Conservation (phyloP, 2,113 vertebrate species). For the Cardinalis cardinalis region DNA sequence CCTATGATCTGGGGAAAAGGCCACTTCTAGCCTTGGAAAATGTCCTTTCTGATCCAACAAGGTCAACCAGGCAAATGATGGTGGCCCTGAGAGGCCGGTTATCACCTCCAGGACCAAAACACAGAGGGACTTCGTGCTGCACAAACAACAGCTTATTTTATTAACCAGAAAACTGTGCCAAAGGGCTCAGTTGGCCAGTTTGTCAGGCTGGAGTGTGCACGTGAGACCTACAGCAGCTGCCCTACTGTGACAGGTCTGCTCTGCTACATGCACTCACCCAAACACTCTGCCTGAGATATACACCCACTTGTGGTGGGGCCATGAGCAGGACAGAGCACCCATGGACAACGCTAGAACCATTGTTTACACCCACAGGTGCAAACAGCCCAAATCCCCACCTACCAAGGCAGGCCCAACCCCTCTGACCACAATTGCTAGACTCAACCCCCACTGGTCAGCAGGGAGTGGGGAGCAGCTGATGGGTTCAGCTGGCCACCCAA, state of each 20-base stretch:
- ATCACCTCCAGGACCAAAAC: constrained; percentile 35
- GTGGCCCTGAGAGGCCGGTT: not conserved
- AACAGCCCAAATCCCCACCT: not conserved
- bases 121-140: not conserved
- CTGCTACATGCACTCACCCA: not conserved
- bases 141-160: constrained; percentile 30
- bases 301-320: not conserved
- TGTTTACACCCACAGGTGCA: not conserved
- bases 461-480: not conserved
- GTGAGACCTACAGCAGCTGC: not conserved
- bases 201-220: fast-evolving
- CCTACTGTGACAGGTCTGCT: not conserved
- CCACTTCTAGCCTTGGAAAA: not conserved
- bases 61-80: not conserved
- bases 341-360: not conserved
- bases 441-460: not conserved
- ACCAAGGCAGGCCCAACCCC: not conserved
- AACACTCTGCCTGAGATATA: not conserved
- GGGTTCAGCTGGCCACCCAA: not conserved
- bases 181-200: not conserved
- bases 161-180: constrained; percentile 22
- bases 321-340: not conserved
- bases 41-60: not conserved
- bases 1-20: not conserved
- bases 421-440: not conserved